Evolutionary conservation across 2,888 invertebrate species (phyloP), one percentile per base, ranked within the genome.

Genomic region (Dryobotodes eremita): DNA sequence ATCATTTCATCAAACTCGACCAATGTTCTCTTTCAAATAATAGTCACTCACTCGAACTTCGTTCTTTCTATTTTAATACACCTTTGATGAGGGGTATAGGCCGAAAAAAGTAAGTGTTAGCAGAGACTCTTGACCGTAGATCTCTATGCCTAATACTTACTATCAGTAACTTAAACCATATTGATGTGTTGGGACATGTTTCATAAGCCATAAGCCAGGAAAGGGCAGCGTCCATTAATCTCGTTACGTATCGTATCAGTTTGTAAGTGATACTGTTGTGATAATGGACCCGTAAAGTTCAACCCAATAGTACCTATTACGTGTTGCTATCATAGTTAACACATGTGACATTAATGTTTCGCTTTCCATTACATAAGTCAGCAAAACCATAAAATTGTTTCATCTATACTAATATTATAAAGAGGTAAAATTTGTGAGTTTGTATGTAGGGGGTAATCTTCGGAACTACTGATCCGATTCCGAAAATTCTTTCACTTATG

Each of bases 251-350:
- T 65, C 66, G 57, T 55, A 74, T 80, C 57, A 83, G 73, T 73
- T 85, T 61, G 75, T 71, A 86, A 83, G 48, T 61, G 79, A 85
- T 80, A 85, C 68, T 65, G 59, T 76, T 73, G 53, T 53, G 53
- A 70, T 75, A 71, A 71, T 17, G 65, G 64, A 31, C 62, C 6
- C 65, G 53, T 69, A 36, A 57, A 76, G 53, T 72, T 74, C 42
- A 55, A 65, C n/a, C 46, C 62, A 68, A 59, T 53, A 48, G 31
- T 31, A n/a, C 10, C 23, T 68, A 46, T 55, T 26, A 48, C 31
- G 42, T 31, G 31, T n/a, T 75, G 20, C 13, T 57, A 23, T 42
- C 10, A 66, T 62, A 59, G 42, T 53, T 26, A 70, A 55, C 6
- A 70, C 36, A 53, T 48, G 8, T 46, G 50, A 61, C 26, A 65